Evolutionary conservation across 2,797 vertebrate genomes (phyloP).

Genomic region (Salarias fasciatus): DNA sequence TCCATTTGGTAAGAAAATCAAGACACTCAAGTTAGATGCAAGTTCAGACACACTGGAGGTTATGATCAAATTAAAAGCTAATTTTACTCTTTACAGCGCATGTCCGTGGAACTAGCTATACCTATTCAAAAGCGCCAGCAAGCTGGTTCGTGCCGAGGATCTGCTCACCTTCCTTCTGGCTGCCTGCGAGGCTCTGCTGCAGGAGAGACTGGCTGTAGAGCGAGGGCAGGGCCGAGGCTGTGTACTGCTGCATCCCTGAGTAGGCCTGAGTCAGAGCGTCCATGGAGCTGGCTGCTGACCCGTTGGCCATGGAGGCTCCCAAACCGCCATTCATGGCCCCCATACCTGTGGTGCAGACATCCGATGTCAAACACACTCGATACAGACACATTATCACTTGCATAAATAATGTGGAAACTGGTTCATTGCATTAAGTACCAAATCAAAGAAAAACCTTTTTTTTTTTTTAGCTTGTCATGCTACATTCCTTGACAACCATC

Average conservation of each 20-base stretch:
- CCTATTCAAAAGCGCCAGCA: background rate
- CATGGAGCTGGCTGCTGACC: constrained; percentile 92
- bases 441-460: too few relatives aligned
- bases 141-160: constrained; percentile 6
- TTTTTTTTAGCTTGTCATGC: too few relatives aligned
- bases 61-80: background rate
- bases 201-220: constrained; percentile 95
- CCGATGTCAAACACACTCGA: background rate
- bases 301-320: constrained; percentile 93
- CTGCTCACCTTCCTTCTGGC: constrained; percentile 95
- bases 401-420: too few relatives aligned
- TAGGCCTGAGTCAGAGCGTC: constrained; percentile 98
- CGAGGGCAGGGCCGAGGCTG: constrained; percentile 94
- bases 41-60: background rate
- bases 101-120: background rate
- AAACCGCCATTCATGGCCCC: constrained; percentile 96
- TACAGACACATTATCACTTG: background rate
- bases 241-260: constrained; percentile 99
- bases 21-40: constrained; percentile 36
- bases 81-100: background rate
- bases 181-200: constrained; percentile 94
- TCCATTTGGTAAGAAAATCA: constrained; percentile 70
- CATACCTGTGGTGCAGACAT: constrained; percentile 87
- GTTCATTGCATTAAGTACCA: too few relatives aligned
- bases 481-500: too few relatives aligned